Evolutionary conservation across 2,797 vertebrate species (phyloP).

Genomic region (Cuculus canorus): DNA sequence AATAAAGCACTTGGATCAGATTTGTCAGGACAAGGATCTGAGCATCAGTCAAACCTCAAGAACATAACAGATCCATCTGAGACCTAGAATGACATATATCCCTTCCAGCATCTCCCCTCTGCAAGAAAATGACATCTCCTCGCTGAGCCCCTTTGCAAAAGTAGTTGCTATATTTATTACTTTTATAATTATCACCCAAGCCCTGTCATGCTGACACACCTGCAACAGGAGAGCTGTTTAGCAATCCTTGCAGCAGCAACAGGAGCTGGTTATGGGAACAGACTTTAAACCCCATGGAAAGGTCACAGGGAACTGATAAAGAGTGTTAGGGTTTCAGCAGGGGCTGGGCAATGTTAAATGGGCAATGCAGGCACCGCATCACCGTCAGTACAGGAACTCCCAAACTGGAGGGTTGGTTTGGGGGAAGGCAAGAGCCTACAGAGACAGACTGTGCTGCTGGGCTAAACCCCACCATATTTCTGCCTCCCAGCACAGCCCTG

Average conservation of each 20-base stretch:
- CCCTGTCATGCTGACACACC: neutral
- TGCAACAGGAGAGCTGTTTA: neutral
- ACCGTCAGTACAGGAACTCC: neutral
- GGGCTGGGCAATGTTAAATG: neutral
- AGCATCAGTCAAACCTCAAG: neutral
- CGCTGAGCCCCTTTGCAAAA: neutral
- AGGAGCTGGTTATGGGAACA: neutral
- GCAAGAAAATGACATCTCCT: rapidly evolving
- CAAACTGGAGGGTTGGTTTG: neutral
- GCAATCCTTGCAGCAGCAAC: neutral
- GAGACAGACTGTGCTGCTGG: neutral
- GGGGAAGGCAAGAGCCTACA: neutral
- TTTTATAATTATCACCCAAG: neutral
- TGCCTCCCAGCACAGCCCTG: neutral
- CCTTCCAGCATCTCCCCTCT: neutral
- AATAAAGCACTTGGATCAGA: neutral
- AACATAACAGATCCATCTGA: neutral
- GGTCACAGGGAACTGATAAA: neutral
- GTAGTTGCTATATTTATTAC: neutral
- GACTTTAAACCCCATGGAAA: neutral
- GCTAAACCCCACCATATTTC: neutral
- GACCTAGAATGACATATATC: neutral
- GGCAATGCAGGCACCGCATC: neutral
- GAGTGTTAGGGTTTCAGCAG: neutral
- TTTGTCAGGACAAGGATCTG: neutral